Base-by-base conservation (phyloP, 2,113 vertebrate species). In the Tetrao urogallus region DNA sequence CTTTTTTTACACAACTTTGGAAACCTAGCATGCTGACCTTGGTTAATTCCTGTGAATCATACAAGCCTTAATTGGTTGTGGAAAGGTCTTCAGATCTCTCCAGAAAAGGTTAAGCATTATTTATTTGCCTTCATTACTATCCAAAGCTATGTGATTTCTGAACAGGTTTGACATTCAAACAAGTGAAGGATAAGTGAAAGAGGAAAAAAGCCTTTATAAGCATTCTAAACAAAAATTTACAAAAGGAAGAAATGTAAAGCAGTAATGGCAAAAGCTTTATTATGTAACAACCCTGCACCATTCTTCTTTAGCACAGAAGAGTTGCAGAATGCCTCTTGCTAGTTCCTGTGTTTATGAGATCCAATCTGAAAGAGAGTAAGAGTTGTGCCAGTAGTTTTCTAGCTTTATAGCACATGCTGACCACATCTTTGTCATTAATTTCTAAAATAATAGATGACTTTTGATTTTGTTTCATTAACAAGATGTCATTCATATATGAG, bases 121-220 rank as follows among this genome's bases (percentile, higher is more conserved):
- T 94, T 90, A 81, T 95, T 95, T 95, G 73, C 83, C 47, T 84
- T 78, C 54, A 50, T 93, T 94, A 71, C 52, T 86, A 87, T 38
- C 71, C 38, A 76, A 78, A 82, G 58, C 2, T 5, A 48, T 67
- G 48, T 71, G 60, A 74, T 92, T 88, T 70, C 50, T 86, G 50
- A 90, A 61, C 63, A 82, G 48, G 27, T 92, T 89, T 97, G 90
- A 89, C 79, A 94, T 94, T 92, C 52, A 89, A 63, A 79, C 13
- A 61, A 90, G 66, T 67, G 91, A 90, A 90, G 43, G 25, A 64
- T 85, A 71, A 78, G 28, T 34, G 36, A 78, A 92, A 52, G 36
- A 34, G 52, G 10, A 4, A 32, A 5, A 47, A 82, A 84, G 8
- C 28, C 9, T 82, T 76, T 89, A 17, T 17, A 4, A 47, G n/a